phyloP scores from a whole-genome alignment of 2,797 vertebrate species.

The Sebastes oblongus region DNA sequence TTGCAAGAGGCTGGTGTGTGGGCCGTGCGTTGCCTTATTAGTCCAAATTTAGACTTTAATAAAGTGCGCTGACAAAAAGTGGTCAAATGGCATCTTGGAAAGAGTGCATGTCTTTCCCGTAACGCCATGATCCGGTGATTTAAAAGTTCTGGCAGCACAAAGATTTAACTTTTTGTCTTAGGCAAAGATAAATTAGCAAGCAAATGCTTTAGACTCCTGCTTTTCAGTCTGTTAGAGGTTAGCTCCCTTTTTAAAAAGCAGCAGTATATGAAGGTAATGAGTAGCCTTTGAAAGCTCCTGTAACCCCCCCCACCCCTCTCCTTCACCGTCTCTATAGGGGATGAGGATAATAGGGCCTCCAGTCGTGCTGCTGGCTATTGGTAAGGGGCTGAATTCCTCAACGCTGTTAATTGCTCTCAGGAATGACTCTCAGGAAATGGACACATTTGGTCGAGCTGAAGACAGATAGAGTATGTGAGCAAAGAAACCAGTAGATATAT shows the following conservation, averaged over 20 bases:
- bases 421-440: constrained; percentile 75
- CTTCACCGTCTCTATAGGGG: constrained; percentile 54
- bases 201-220: constrained; percentile 17
- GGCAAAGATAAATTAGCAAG: constrained; percentile 16
- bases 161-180: not conserved
- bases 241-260: constrained; percentile 12
- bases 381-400: constrained; percentile 68
- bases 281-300: constrained; percentile 28
- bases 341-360: constrained; percentile 68
- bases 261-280: constrained; percentile 49
- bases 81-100: constrained; percentile 35
- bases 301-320: not conserved
- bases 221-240: not conserved
- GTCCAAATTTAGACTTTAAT: constrained; percentile 38
- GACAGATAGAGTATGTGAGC: constrained; percentile 63
- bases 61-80: constrained; percentile 23
- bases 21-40: constrained; percentile 13
- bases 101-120: constrained; percentile 7
- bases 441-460: constrained; percentile 60
- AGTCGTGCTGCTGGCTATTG: constrained; percentile 54
- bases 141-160: constrained; percentile 21
- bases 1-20: constrained; percentile 50
- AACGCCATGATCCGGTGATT: constrained; percentile 15
- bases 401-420: constrained; percentile 75
- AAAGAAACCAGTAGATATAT: constrained; percentile 33